These are phyloP conservation scores for Frankliniella fusca DNA, from an alignment of 2,888 invertebrate genomes.

Conservation along the genomic window DNA sequence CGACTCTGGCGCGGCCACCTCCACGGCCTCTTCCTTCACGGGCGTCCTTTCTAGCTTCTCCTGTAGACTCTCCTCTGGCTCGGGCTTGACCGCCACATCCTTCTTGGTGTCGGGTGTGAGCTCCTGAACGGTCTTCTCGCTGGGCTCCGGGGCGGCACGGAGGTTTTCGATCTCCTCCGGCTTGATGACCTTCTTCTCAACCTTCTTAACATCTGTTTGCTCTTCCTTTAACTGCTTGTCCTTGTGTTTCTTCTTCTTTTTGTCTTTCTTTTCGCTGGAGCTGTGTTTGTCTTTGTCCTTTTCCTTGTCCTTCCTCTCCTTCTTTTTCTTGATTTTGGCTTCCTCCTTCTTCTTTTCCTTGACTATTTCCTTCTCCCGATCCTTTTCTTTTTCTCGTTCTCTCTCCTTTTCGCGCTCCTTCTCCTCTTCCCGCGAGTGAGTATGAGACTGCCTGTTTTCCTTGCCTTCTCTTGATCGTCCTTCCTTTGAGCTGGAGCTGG, in stretches of 20 bases:
- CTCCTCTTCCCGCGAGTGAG: background rate
- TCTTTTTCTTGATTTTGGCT: background rate
- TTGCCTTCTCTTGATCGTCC: constrained; percentile 2
- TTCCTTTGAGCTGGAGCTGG: background rate
- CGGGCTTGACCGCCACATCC: background rate
- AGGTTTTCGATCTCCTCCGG: background rate
- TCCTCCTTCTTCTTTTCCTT: constrained; percentile 19
- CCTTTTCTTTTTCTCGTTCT: constrained; percentile 12
- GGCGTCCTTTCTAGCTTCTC: background rate
- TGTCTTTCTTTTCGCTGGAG: background rate
- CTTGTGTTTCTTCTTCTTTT: background rate
- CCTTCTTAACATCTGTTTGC: background rate
- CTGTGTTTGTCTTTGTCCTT: constrained; percentile 8
- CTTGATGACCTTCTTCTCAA: background rate
- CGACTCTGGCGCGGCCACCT: background rate
- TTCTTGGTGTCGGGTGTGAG: background rate
- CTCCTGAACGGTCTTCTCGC: background rate
- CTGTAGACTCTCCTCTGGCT: background rate
- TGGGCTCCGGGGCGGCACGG: background rate
- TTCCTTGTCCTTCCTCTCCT: constrained; percentile 3
- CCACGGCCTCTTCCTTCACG: background rate
- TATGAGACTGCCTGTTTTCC: background rate
- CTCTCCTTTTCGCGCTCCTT: constrained; percentile 10
- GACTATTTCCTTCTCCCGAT: background rate
- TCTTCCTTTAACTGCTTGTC: background rate